These are phyloP conservation scores for Megalopta genalis DNA, from an alignment of 1,140 invertebrate species.

Conservation along the genomic window DNA sequence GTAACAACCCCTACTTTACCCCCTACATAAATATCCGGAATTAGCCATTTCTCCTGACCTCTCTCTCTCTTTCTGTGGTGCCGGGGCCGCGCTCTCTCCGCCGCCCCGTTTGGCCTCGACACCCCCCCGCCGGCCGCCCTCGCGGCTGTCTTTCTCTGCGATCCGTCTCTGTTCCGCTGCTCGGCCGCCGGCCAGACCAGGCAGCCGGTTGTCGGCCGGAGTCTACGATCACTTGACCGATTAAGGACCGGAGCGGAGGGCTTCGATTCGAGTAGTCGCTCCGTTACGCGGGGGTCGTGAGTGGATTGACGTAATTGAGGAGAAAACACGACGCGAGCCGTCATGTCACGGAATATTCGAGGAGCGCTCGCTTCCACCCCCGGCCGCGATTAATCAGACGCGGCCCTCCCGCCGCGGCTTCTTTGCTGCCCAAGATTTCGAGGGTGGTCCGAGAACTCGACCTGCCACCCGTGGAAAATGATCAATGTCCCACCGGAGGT, in stretches of 20 bases:
- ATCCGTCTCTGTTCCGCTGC: slow-evolving; percentile 7
- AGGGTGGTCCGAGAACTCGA: not conserved
- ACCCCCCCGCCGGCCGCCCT: slow-evolving; percentile 23
- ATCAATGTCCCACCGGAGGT: too few species aligned
- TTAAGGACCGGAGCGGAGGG: slow-evolving; percentile 76
- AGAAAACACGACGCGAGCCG: slow-evolving; percentile 76
- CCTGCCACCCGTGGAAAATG: too few species aligned
- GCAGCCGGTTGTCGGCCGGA: slow-evolving; percentile 65
- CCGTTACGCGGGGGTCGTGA: slow-evolving; percentile 72
- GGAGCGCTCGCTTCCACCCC: slow-evolving; percentile 5
- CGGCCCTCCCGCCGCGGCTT: slow-evolving; percentile 1
- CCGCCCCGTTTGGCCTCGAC: slow-evolving; percentile 48
- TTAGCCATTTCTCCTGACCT: slow-evolving; percentile 80
- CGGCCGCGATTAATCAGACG: slow-evolving; percentile 51
- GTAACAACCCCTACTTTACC: slow-evolving; percentile 78
- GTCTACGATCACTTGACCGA: slow-evolving; percentile 80
- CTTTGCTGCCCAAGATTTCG: not conserved
- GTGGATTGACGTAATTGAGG: slow-evolving; percentile 81
- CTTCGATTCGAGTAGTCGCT: slow-evolving; percentile 76
- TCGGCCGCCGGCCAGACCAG: slow-evolving; percentile 20
- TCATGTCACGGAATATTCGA: slow-evolving; percentile 66
- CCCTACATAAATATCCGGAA: slow-evolving; percentile 81
- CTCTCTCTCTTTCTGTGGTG: slow-evolving; percentile 56
- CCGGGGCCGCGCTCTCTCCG: slow-evolving; percentile 23
- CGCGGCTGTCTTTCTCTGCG: slow-evolving; percentile 25